phyloP scores from a whole-genome alignment of 2,113 vertebrate genomes.

The Charina bottae region DNA sequence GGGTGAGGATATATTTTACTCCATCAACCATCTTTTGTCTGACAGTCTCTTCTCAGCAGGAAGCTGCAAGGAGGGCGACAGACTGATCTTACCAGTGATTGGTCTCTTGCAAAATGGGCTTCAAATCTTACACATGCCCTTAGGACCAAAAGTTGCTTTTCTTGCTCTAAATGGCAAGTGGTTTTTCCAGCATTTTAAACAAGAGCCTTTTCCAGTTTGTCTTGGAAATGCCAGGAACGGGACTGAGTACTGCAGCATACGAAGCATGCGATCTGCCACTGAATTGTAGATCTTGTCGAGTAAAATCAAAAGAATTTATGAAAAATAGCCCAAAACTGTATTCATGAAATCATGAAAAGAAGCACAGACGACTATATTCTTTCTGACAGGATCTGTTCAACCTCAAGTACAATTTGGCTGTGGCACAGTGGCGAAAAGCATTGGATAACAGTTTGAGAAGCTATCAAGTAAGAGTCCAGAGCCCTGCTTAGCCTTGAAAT shows the following conservation, averaged over 20 bases:
- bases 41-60: background rate
- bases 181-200: background rate
- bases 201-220: background rate
- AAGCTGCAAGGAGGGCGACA: background rate
- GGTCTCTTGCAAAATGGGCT: background rate
- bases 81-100: background rate
- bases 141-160: background rate
- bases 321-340: background rate
- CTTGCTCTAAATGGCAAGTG: background rate
- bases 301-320: background rate
- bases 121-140: background rate
- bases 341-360: background rate
- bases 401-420: background rate
- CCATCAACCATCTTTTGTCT: background rate
- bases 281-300: background rate
- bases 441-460: background rate
- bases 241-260: background rate
- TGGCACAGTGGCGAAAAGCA: background rate
- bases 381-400: background rate
- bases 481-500: background rate
- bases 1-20: background rate
- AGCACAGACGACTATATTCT: background rate
- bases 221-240: background rate
- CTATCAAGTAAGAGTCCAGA: background rate
- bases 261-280: background rate